These are phyloP conservation scores for Antigone vipio DNA, from an alignment of 2,113 vertebrate genomes.

Conservation along the genomic window DNA sequence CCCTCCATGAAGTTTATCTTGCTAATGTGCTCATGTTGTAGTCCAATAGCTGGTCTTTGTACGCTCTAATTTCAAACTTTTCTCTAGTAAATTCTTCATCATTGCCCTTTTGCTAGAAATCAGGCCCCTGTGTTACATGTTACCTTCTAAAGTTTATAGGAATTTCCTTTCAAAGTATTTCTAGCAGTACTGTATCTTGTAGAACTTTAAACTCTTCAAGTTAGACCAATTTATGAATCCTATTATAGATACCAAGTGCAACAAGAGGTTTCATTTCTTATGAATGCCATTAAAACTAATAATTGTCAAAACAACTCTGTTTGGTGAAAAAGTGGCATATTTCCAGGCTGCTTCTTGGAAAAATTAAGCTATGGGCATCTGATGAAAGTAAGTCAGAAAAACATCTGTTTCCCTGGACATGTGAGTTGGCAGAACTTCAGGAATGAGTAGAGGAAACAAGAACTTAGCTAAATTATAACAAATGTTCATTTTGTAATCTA, in stretches of 20 bases:
- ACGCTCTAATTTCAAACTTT: neutral
- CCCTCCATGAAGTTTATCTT: neutral
- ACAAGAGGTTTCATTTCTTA: neutral
- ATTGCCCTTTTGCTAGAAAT: neutral
- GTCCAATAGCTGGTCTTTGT: neutral
- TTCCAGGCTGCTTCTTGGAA: slow-evolving; percentile 10
- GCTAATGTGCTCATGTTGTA: neutral
- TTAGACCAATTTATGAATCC: neutral
- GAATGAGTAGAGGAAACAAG: slow-evolving; percentile 28
- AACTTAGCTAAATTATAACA: slow-evolving; percentile 55
- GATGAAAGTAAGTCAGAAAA: slow-evolving; percentile 51
- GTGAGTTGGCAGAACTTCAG: slow-evolving; percentile 41
- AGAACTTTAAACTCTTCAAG: neutral
- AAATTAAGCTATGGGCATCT: slow-evolving; percentile 9
- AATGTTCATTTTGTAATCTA: slow-evolving; percentile 45
- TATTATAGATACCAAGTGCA: neutral
- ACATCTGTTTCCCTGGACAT: slow-evolving; percentile 48
- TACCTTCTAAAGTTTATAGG: neutral
- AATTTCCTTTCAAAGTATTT: neutral
- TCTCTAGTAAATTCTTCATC: neutral
- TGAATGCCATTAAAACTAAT: neutral
- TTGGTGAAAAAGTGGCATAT: neutral
- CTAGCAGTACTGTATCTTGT: neutral
- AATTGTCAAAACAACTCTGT: slow-evolving; percentile 1
- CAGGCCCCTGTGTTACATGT: neutral